Percentiles rank a stretch among this genome's conserved stretches.
phyloP scores from a whole-genome alignment of 1,140 invertebrate species.

The Parapsyche elsis region DNA sequence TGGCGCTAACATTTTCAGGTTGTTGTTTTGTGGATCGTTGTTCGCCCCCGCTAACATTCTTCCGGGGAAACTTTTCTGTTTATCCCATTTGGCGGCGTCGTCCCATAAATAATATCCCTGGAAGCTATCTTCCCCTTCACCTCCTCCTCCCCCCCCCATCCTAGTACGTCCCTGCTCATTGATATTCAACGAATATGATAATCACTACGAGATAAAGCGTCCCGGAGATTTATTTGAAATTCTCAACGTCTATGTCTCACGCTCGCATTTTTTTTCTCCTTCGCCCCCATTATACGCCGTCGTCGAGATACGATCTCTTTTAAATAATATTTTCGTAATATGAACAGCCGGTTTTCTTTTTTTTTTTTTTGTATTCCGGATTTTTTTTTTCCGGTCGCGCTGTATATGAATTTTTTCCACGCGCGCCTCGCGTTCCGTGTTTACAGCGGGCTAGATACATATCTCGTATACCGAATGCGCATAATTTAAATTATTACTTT shows the following conservation, averaged over 20 bases:
- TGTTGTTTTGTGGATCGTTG: background rate
- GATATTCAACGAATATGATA: constrained; percentile 57
- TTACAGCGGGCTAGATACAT: constrained; percentile 45
- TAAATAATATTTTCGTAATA: constrained; percentile 57
- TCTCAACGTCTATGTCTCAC: constrained; percentile 54
- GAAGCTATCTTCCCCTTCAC: constrained; percentile 11
- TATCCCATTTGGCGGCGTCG: constrained; percentile 55
- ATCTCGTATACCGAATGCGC: constrained; percentile 48
- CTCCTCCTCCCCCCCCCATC: constrained; percentile 14
- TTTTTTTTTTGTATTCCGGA: constrained; percentile 34
- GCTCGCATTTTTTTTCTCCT: constrained; percentile 50
- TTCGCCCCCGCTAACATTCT: constrained; percentile 17
- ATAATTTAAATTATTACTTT: constrained; percentile 55
- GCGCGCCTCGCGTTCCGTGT: constrained; percentile 4
- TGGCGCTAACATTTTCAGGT: background rate
- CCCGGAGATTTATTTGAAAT: constrained; percentile 56
- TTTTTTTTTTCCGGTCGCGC: constrained; percentile 19
- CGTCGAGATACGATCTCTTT: constrained; percentile 55
- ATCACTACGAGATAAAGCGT: constrained; percentile 57
- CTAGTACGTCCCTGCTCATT: constrained; percentile 48
- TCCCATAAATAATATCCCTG: constrained; percentile 54
- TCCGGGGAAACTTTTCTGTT: constrained; percentile 54
- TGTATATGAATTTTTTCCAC: constrained; percentile 17
- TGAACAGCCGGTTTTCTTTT: constrained; percentile 48
- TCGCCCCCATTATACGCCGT: constrained; percentile 52